Base-by-base conservation (phyloP, 2,797 vertebrate genomes). In the Cephalopachus bancanus region DNA sequence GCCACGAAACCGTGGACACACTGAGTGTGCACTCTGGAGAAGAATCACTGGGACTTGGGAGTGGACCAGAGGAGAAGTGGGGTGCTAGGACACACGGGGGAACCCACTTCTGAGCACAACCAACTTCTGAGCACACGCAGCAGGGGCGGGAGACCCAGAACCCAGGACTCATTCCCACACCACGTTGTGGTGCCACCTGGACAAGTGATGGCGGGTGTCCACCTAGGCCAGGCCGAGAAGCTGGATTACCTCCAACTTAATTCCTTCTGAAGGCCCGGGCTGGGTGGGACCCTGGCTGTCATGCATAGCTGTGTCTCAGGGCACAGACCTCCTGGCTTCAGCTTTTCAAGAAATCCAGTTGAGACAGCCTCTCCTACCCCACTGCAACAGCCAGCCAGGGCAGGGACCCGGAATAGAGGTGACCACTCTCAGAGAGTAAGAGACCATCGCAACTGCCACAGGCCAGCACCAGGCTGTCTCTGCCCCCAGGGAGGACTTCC, bases 11-110 rank as follows among this genome's bases (percentile, higher is more conserved):
- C 8, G 2, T 53, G 64, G 78, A 22, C 5, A 6, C 76, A 1
- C 30, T 1, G 2, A 44, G 10, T 3, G 0, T 17, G n/a, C 3
- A 2, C 15, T 16, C 0, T n/a, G n/a, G 20, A 33, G 19, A 83
- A 55, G 71, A n/a, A 20, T 10, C 51, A 6, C 49, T 20, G n/a
- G 65, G 59, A 65, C n/a, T 62, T 5, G 5, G 30, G 72, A 10
- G 28, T 8, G 22, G 20, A 51, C 33, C 17, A 2, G 37, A 91
- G 17, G 0, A n/a, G 19, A 5, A 9, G 51, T 10, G 19, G 64
- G 44, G 44, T 7, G 51, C 62, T 1, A 0, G 10, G 15, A 30
- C 12, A 62, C 28, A 3, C 3, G 44, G 4, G 10, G 5, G 11
- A 5, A 10, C 8, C 10, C 2, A 7, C 14, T 17, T 19, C 57